Conservation (phyloP, 2,888 invertebrate genomes). For the Cryptophagus acutangulus region DNA sequence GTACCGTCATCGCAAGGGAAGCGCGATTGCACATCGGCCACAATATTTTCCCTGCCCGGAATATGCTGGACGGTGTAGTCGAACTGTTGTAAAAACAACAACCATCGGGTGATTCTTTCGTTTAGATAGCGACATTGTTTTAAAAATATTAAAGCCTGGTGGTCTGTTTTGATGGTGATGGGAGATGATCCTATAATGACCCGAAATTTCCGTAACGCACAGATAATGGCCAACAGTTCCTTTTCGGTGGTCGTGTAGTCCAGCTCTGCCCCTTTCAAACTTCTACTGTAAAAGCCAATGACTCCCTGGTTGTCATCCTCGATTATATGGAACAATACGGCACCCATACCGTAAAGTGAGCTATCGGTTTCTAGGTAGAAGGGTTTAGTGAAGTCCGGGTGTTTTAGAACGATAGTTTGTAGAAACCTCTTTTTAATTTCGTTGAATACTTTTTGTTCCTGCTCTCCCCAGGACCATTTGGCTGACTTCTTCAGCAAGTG, state of each 20-base stretch:
- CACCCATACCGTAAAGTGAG: too few relatives aligned
- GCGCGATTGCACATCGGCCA: constrained; percentile 17
- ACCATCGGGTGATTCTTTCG: constrained; percentile 25
- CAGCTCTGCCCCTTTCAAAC: constrained; percentile 14
- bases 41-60: constrained; percentile 24
- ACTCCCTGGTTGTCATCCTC: constrained; percentile 12
- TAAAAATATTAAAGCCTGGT: constrained; percentile 6
- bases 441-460: constrained; percentile 16
- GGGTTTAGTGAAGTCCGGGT: constrained; percentile 15
- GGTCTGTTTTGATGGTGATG: neutral
- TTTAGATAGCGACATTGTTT: constrained; percentile 8
- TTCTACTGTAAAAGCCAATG: constrained; percentile 17
- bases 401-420: constrained; percentile 15
- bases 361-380: constrained; percentile 19
- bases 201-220: constrained; percentile 14
- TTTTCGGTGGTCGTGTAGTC: constrained; percentile 22
- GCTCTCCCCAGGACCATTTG: constrained; percentile 17
- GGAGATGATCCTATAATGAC: neutral
- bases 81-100: constrained; percentile 24
- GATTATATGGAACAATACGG: constrained; percentile 10
- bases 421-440: constrained; percentile 16
- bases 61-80: constrained; percentile 23
- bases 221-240: constrained; percentile 18
- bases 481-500: constrained; percentile 17
- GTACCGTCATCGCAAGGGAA: too few relatives aligned